Conservation (phyloP, 2,888 invertebrate species). For the Zaprionus obscuricornis region DNA sequence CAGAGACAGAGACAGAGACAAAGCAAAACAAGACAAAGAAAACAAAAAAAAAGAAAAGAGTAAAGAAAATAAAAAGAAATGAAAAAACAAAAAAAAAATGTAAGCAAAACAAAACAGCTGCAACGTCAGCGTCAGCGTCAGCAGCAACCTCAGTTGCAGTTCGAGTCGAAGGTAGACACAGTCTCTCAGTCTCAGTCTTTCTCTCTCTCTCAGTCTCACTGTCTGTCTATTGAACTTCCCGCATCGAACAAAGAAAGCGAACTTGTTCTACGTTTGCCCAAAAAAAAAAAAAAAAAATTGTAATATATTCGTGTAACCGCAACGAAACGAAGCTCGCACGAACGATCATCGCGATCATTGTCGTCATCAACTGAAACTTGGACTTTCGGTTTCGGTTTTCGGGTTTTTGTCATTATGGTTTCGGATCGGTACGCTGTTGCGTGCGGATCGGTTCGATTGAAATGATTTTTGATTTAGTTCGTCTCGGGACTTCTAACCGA, state of each 20-base stretch:
- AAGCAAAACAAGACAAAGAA: no score
- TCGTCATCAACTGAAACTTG: constrained; percentile 44
- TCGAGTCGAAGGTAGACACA: no score
- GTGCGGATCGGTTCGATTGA: no score
- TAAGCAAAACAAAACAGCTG: background rate
- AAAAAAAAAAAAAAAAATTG: no score
- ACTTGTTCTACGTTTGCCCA: constrained; percentile 55
- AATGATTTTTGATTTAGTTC: constrained; percentile 73
- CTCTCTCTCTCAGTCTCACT: constrained; percentile 7
- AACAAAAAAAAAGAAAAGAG: no score
- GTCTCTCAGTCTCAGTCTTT: background rate
- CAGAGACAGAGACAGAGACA: background rate
- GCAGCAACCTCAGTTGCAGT: no score
- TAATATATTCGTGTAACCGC: constrained; percentile 30
- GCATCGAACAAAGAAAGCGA: constrained; percentile 72
- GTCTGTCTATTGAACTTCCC: constrained; percentile 15
- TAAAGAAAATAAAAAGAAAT: no score
- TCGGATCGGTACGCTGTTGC: constrained; percentile 29
- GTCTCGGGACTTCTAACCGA: constrained; percentile 72
- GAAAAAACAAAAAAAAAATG: no score
- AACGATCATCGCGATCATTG: constrained; percentile 23
- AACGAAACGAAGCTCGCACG: constrained; percentile 14
- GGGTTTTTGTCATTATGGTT: background rate
- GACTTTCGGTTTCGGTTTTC: constrained; percentile 61
- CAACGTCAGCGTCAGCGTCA: no score